These are phyloP conservation scores for Cyclargus thomasi DNA, from an alignment of 1,140 invertebrate species.

Conservation along the genomic window DNA sequence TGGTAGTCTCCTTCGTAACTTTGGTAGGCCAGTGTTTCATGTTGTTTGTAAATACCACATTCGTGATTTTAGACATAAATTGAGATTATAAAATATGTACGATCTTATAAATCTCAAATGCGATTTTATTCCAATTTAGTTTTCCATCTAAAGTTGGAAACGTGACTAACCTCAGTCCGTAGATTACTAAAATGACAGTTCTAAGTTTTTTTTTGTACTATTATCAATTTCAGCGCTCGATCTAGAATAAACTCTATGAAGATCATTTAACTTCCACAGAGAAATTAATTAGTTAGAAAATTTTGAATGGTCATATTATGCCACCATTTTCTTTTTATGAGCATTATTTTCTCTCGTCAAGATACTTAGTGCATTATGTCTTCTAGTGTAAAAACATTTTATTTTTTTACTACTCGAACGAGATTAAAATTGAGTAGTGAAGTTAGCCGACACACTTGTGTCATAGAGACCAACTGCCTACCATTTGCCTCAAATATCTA, in stretches of 20 bases:
- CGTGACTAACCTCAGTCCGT: neutral
- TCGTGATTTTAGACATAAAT: constrained; percentile 14
- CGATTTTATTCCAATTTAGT: neutral
- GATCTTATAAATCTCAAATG: neutral
- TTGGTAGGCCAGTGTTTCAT: constrained; percentile 22
- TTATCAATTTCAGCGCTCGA: constrained; percentile 18
- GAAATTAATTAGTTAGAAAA: too few species aligned
- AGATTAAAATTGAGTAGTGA: neutral
- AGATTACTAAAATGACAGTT: neutral
- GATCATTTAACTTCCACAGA: too few species aligned
- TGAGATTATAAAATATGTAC: constrained; percentile 14
- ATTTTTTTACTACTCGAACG: too few species aligned
- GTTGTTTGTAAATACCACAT: constrained; percentile 4
- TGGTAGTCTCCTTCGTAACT: neutral
- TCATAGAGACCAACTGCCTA: constrained; percentile 43
- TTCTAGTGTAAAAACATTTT: too few species aligned
- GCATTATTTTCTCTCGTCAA: too few species aligned
- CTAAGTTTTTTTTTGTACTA: neutral
- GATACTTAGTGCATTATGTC: too few species aligned
- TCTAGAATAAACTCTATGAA: too few species aligned
- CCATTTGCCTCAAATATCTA: constrained; percentile 34
- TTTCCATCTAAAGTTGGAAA: neutral
- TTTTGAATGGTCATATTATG: too few species aligned
- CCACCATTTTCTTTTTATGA: too few species aligned
- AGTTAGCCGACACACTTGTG: constrained; percentile 18